These are phyloP conservation scores for Halcyon smyrnensis DNA, from an alignment of 2,797 vertebrate genomes.

Conservation along the genomic window DNA sequence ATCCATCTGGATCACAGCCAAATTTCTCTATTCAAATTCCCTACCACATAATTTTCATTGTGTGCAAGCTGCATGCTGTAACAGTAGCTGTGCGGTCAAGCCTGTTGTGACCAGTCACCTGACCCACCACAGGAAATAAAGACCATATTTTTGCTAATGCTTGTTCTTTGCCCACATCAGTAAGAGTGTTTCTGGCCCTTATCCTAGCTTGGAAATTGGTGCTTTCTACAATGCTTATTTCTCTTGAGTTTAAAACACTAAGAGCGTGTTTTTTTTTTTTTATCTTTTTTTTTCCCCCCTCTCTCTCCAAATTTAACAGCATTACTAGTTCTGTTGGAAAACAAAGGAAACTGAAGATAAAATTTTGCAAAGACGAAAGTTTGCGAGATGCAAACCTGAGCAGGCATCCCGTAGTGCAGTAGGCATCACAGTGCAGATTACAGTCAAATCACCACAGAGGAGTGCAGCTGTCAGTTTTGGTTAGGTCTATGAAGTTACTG, in stretches of 20 bases:
- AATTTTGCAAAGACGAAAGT: too few relatives aligned
- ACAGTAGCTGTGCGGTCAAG: neutral
- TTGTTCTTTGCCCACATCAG: neutral
- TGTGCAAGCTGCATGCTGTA: neutral
- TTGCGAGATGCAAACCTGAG: neutral
- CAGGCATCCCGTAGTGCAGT: neutral
- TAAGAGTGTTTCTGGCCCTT: neutral
- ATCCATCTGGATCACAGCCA: neutral
- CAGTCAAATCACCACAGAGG: neutral
- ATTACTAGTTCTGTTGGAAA: neutral
- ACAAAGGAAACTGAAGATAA: neutral
- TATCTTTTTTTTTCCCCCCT: neutral
- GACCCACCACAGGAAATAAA: neutral
- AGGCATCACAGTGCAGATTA: neutral
- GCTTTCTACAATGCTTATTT: neutral
- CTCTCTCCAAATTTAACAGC: neutral
- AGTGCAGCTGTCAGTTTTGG: neutral
- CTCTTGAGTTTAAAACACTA: neutral
- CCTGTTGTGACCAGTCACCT: neutral
- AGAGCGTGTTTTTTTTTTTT: neutral
- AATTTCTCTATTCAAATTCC: slow-evolving; percentile 25
- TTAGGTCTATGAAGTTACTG: neutral
- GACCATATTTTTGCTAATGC: neutral
- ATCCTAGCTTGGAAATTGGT: neutral
- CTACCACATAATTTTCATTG: neutral